Conservation (phyloP, 1,140 invertebrate genomes). For the silkworm (Bombyx mori) region ASM3026992v2 NC_085129.1:9528001-9528500, state of each 20-base stretch:
- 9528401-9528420: slow-evolving; percentile 91
- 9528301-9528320: slow-evolving; percentile 94
- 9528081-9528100: no score
- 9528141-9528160: no score
- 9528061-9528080: no score
- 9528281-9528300: slow-evolving; percentile 99
- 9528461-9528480: neutral
- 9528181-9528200: no score
- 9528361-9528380: slow-evolving; percentile 97
- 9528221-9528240: neutral
- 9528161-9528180: no score
- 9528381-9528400: slow-evolving; percentile 99
- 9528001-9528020: no score
- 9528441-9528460: neutral
- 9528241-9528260: slow-evolving; percentile 93
- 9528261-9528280: slow-evolving; percentile 97
- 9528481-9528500: neutral
- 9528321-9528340: slow-evolving; percentile 99
- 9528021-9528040: no score
- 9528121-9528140: no score
- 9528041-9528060: no score
- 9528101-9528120: no score
- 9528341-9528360: slow-evolving; percentile 99
- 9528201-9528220: no score
- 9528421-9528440: slow-evolving; percentile 48